phyloP scores from a whole-genome alignment of 2,888 invertebrate genomes.

The Leucophenga maculata region DNA sequence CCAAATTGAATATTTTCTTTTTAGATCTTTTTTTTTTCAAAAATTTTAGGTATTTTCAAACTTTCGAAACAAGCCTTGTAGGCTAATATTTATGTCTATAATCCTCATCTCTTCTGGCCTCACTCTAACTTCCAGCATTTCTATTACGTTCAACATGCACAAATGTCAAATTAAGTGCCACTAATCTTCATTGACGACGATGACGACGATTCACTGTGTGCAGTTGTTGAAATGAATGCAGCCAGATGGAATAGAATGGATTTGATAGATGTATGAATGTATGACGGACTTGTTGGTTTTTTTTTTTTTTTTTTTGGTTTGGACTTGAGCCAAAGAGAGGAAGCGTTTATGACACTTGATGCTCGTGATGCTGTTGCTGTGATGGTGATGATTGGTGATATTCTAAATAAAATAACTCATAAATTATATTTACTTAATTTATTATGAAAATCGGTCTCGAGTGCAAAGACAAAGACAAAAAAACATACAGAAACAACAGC shows the following conservation, averaged over 20 bases:
- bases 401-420: conserved; percentile 47
- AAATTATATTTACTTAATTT: conserved; percentile 60
- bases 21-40: too few species aligned
- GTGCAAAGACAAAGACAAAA: neutral
- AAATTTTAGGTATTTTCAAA: too few species aligned
- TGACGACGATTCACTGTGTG: conserved; percentile 1
- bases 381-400: neutral
- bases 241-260: too few species aligned
- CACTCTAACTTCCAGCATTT: too few species aligned
- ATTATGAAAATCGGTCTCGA: neutral
- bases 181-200: conserved; percentile 34
- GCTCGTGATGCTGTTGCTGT: neutral
- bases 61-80: too few species aligned
- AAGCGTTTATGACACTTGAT: neutral
- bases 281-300: conserved; percentile 38
- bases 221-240: too few species aligned
- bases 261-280: neutral
- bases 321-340: conserved; percentile 2
- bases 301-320: conserved; percentile 48
- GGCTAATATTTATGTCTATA: too few species aligned
- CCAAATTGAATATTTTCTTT: too few species aligned
- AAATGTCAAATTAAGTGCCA: conserved; percentile 20
- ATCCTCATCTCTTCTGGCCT: too few species aligned
- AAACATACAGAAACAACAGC: neutral
- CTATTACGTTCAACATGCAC: too few species aligned